These are phyloP conservation scores for Platerodrilus igneus DNA, from an alignment of 2,888 invertebrate genomes.

Conservation along the genomic window DNA sequence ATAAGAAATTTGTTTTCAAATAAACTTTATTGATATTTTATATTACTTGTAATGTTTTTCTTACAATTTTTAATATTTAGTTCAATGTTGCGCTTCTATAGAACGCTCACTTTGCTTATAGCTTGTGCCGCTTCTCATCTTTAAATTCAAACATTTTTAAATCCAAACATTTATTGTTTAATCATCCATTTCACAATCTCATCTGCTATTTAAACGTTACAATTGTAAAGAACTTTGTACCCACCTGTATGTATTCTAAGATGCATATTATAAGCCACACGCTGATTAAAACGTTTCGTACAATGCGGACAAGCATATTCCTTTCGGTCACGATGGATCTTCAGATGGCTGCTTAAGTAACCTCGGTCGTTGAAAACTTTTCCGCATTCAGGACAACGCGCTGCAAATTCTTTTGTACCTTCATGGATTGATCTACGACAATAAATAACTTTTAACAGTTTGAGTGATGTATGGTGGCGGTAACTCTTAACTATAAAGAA, in stretches of 20 bases:
- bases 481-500: too few relatives aligned
- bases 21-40: too few relatives aligned
- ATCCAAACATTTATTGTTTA: too few relatives aligned
- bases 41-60: too few relatives aligned
- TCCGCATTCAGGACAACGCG: constrained; percentile 69
- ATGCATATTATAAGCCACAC: constrained; percentile 86
- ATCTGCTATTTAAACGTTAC: not conserved
- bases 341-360: constrained; percentile 80
- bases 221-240: too few relatives aligned
- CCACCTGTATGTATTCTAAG: constrained; percentile 73
- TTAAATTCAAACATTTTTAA: too few relatives aligned
- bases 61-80: too few relatives aligned
- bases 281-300: constrained; percentile 79
- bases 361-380: constrained; percentile 81
- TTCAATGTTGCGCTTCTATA: too few relatives aligned
- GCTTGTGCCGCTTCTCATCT: too few relatives aligned
- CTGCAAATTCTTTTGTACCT: constrained; percentile 77
- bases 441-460: not conserved
- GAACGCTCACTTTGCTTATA: too few relatives aligned
- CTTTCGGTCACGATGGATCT: constrained; percentile 77
- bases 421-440: constrained; percentile 64
- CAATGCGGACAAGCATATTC: constrained; percentile 78
- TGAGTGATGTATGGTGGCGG: not conserved
- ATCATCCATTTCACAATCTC: too few relatives aligned
- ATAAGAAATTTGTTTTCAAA: too few relatives aligned